Evolutionary conservation across 2,113 vertebrate genomes (phyloP), one percentile per base, ranked within the genome.

Genomic region (Channa argus): DNA sequence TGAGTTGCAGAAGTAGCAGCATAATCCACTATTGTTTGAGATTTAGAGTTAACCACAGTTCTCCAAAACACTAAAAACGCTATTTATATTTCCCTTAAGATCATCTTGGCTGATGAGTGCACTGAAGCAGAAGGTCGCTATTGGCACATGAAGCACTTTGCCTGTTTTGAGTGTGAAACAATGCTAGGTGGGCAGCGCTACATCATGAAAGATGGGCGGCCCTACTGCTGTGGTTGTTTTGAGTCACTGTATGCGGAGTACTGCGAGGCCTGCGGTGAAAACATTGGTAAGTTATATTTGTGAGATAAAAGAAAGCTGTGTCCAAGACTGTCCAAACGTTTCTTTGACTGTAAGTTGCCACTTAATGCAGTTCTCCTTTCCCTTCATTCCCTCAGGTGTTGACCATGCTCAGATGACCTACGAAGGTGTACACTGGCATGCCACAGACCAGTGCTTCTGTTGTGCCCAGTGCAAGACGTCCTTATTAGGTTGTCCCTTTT

Each of bases 401-500:
- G 98, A 99, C 86, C 97, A 98, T 0, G 98, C 97, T 8, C 98
- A 98, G 92, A 98, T 99, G 98, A 98, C 97, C 72, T 98, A 99
- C 0, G 96, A 98, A 2, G 97, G 97, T 37, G 95, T 97, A 38
- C 97, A 99, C 81, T 99, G 98, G 98, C 98, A 99, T 0, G 98
- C 97, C 62, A 96, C 96, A 1, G 96, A 98, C 83, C 94, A 94
- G 36, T 99, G 98, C 91, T 99, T 99, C 89, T 96, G 95, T 73
- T 99, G 98, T 69, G 95, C 96, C 76, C 96, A 98, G 77, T 99
- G 98, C 88, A 97, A 96, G 88, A 93, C 94, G 9, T 96, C 97
- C 24, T 75, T 99, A 87, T 90, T 99, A 51, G 97, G 97, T n/a
- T 97, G 96, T 73, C 97, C 97, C 39, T 99, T 99, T 88, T 94